Base-by-base conservation (phyloP, 2,797 vertebrate species). In the Ceryle rudis region DNA sequence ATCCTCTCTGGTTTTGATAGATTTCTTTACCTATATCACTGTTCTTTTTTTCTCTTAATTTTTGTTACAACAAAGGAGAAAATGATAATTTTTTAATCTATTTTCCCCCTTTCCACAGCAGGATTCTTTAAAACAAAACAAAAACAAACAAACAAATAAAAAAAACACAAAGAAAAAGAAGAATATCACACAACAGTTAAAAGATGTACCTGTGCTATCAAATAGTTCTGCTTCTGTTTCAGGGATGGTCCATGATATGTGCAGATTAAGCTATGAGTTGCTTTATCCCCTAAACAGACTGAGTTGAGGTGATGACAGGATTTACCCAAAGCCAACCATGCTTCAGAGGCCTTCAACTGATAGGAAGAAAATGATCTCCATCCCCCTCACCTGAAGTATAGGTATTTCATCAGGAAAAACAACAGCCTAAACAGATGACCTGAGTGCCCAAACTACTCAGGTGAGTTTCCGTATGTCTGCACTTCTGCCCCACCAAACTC, bases 401-500 rank as follows among this genome's bases (percentile, higher is more conserved):
- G 39, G 70, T 26, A 73, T 26, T 81, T 61, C 33, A 72, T 2
- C 23, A 54, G 25, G 15, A 2, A 13, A 11, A 90, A 33, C 5
- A 61, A 1, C 18, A 71, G 3, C 7, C 10, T 61, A n/a, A 75
- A 19, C 5, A 69, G 31, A 41, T 12, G 6, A 49, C 10, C 2
- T 46, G 33, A 54, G 8, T 9, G 8, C 3, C 5, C 5, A 49
- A 65, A 79, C 0, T 1, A 11, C 5, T 33, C 0, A 0, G 6
- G 3, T 55, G 18, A 64, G 5, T 41, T 91, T 86, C 15, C 31
- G 5, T 29, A 1, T 51, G 31, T 66, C 37, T 17, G 0, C 3
- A 7, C 20, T 52, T 75, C 14, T 29, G 3, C 5, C 12, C 9
- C 7, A 29, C 16, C 54, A 2, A 73, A 42, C 9, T 9, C 35